These are phyloP conservation scores for Rhinichthys klamathensis DNA, from an alignment of 2,113 vertebrate genomes.

Conservation along the genomic window DNA sequence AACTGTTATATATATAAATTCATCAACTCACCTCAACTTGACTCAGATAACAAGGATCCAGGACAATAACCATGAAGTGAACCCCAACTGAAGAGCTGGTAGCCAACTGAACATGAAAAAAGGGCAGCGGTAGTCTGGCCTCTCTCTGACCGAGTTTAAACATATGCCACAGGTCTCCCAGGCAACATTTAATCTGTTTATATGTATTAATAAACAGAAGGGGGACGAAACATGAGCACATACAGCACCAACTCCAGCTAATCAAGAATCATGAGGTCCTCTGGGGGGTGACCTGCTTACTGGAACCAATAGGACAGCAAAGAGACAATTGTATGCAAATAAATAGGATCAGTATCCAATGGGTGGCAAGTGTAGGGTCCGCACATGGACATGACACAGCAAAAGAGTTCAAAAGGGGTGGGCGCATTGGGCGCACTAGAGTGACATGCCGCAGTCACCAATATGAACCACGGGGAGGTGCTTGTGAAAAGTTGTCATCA, in stretches of 20 bases:
- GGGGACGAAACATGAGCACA: slow-evolving; percentile 60
- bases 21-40: slow-evolving; percentile 45
- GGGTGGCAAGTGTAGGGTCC: background rate
- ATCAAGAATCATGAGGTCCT: slow-evolving; percentile 20
- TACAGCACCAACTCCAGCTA: slow-evolving; percentile 40
- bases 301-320: slow-evolving; percentile 21
- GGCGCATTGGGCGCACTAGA: background rate
- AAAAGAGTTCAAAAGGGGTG: slow-evolving; percentile 9
- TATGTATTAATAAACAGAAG: slow-evolving; percentile 78
- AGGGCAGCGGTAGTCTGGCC: slow-evolving; percentile 53
- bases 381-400: slow-evolving; percentile 27
- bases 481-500: background rate
- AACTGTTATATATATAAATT: slow-evolving; percentile 8
- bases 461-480: background rate
- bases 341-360: slow-evolving; percentile 17
- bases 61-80: slow-evolving; percentile 34
- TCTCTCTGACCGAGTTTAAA: slow-evolving; percentile 59
- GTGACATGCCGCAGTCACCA: slow-evolving; percentile 24
- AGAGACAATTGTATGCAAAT: slow-evolving; percentile 32
- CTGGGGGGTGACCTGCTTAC: slow-evolving; percentile 18
- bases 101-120: slow-evolving; percentile 2
- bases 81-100: slow-evolving; percentile 39
- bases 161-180: slow-evolving; percentile 70
- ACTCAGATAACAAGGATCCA: background rate
- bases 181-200: slow-evolving; percentile 75